Base-by-base conservation (phyloP, 1,140 invertebrate species). In the Atopsyche davidsoni region DNA sequence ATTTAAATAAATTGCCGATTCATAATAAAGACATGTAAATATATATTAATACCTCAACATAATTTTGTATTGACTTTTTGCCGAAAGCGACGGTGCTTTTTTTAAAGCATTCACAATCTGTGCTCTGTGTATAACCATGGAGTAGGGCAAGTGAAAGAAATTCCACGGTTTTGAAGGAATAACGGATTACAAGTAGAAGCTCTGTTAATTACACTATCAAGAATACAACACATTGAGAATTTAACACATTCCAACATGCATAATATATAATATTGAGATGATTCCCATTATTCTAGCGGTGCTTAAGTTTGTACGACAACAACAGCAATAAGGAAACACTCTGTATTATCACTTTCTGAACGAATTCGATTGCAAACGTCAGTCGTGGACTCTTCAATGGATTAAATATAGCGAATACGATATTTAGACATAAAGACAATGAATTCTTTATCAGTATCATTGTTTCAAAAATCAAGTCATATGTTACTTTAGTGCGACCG, bases 281-380 rank as follows among this genome's bases (percentile, higher is more conserved):
- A 34, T 34, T 34, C 32, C 16, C 16, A 34, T 34, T 16, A 34
- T 34, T 11, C 32, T 34, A 34, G 16, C n/a, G n/a, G 16, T 11
- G n/a, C 32, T 13, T 34, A 11, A 3, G 16, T 34, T 11, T 16
- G 32, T 13, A 7, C 6, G 16, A 34, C 32, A 16, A 34, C 32
- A n/a, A 34, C 32, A 34, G 3, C 16, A 34, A 34, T 34, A 34
- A 34, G 32, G 32, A 34, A 34, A 34, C 11, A 34, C 32, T 13
- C 32, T 13, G n/a, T 34, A 4, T 34, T 34, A 34, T 34, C 32
- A 34, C 32, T 13, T 34, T 34, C 32, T 34, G 32, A 34, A 34
- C n/a, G 16, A 16, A 16, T 34, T 34, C 32, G n/a, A 34, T 34
- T 34, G 32, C 32, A 34, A n/a, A 34, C 32, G 16, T 34, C 11